Evolutionary conservation across 2,888 invertebrate species (phyloP).

Genomic region (Geotrupes spiniger): DNA sequence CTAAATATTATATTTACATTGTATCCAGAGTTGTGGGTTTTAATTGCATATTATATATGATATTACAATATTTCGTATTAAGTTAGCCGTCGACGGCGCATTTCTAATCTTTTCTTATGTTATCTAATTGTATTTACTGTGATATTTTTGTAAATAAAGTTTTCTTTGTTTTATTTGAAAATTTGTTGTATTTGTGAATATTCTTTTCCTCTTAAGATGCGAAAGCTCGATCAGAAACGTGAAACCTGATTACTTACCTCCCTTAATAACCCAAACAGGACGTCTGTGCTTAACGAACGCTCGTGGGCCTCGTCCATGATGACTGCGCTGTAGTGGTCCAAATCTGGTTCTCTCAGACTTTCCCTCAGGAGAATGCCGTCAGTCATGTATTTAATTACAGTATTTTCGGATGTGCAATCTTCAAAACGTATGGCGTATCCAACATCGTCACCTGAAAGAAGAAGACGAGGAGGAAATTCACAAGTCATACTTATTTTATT

Average conservation of each 20-base stretch:
- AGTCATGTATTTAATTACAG: slow-evolving; percentile 98
- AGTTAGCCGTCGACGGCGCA: too few relatives aligned
- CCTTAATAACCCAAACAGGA: slow-evolving; percentile 90
- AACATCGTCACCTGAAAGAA: slow-evolving; percentile 78
- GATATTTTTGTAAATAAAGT: too few relatives aligned
- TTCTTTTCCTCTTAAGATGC: too few relatives aligned
- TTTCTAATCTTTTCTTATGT: too few relatives aligned
- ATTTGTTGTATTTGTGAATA: not conserved
- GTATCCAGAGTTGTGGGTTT: too few relatives aligned
- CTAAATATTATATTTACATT: too few relatives aligned
- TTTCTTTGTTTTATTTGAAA: not conserved
- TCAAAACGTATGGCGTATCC: slow-evolving; percentile 99
- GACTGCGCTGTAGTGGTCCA: slow-evolving; percentile 95
- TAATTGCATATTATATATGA: too few relatives aligned
- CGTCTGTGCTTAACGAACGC: slow-evolving; percentile 95
- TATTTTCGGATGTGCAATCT: slow-evolving; percentile 94
- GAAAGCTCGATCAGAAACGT: too few relatives aligned
- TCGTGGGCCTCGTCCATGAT: slow-evolving; percentile 99
- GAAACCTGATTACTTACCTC: slow-evolving; percentile 81
- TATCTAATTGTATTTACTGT: too few relatives aligned
- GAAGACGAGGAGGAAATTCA: too few relatives aligned
- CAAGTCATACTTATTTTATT: too few relatives aligned
- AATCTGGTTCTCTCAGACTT: slow-evolving; percentile 91
- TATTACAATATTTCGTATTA: too few relatives aligned
- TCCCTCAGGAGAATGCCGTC: slow-evolving; percentile 97